phyloP scores from a whole-genome alignment of 2,113 vertebrate genomes.

The Anseranas semipalmata region DNA sequence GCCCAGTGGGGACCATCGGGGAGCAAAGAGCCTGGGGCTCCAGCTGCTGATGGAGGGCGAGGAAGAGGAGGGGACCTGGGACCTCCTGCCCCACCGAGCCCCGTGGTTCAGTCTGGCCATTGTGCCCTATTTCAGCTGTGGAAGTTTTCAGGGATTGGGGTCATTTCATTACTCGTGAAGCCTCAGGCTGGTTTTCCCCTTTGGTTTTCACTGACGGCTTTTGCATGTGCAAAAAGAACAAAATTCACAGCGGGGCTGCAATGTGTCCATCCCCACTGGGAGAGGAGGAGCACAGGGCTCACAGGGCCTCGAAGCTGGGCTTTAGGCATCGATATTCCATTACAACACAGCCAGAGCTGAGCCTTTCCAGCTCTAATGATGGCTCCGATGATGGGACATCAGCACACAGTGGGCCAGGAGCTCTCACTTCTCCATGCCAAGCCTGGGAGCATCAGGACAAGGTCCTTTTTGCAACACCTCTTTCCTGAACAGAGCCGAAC shows the following conservation, averaged over 20 bases:
- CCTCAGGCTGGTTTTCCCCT: neutral
- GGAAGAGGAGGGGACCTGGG: neutral
- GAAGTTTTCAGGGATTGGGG: neutral
- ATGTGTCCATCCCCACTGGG: rapidly evolving
- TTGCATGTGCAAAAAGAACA: neutral
- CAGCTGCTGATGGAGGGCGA: neutral
- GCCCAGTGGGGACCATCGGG: too few relatives aligned
- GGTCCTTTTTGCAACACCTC: neutral
- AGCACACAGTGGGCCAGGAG: rapidly evolving
- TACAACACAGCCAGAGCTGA: neutral
- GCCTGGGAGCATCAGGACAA: neutral
- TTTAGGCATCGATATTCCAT: neutral
- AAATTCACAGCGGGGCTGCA: rapidly evolving
- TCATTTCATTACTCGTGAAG: neutral
- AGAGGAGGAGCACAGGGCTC: neutral
- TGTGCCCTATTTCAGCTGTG: neutral
- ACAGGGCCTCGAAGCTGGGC: rapidly evolving
- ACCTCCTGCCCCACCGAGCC: neutral
- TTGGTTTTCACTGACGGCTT: rapidly evolving
- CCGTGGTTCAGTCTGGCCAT: neutral
- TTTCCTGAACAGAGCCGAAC: neutral
- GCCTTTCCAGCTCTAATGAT: neutral
- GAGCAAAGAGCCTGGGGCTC: neutral
- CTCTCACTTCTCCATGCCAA: rapidly evolving
- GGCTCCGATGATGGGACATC: rapidly evolving